Percentiles rank a stretch among this genome's conserved stretches.
These are phyloP conservation scores for Ciona savignyi DNA, from an alignment of 23 tunicate species.

Conservation along the genomic window DNA sequence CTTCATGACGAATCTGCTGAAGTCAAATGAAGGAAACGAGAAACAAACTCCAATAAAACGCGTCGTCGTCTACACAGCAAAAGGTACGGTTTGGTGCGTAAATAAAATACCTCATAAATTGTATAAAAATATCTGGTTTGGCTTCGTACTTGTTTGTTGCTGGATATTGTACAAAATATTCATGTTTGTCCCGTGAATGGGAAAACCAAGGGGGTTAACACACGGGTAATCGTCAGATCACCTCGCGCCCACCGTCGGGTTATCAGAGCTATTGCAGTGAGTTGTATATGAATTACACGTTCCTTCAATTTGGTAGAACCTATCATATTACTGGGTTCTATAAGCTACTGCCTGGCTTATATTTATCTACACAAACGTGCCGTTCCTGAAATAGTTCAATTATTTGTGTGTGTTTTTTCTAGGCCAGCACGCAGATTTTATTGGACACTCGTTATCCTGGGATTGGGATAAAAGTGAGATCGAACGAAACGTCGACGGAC, in stretches of 20 bases:
- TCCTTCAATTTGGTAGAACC: too few relatives aligned
- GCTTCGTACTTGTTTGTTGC: background rate
- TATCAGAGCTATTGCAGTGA: too few relatives aligned
- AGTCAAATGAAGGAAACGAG: constrained; percentile 23
- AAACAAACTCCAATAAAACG: constrained; percentile 21
- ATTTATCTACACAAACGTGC: too few relatives aligned
- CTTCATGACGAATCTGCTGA: constrained; percentile 60
- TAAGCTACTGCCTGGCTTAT: too few relatives aligned
- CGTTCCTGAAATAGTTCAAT: background rate
- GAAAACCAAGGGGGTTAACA: too few relatives aligned
- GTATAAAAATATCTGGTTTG: background rate
- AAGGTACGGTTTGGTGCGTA: background rate
- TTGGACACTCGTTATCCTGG: constrained; percentile 1
- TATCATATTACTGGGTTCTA: too few relatives aligned
- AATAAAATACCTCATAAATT: background rate
- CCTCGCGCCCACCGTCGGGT: too few relatives aligned
- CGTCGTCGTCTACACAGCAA: constrained; percentile 5
- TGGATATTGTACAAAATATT: background rate
- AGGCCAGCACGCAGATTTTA: background rate
- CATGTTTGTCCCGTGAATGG: too few relatives aligned
- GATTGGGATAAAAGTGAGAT: background rate
- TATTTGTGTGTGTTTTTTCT: background rate
- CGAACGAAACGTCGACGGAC: background rate
- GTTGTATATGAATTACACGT: too few relatives aligned
- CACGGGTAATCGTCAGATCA: too few relatives aligned